Conservation (phyloP, 2,888 invertebrate species). For the Drosophila atripex region DNA sequence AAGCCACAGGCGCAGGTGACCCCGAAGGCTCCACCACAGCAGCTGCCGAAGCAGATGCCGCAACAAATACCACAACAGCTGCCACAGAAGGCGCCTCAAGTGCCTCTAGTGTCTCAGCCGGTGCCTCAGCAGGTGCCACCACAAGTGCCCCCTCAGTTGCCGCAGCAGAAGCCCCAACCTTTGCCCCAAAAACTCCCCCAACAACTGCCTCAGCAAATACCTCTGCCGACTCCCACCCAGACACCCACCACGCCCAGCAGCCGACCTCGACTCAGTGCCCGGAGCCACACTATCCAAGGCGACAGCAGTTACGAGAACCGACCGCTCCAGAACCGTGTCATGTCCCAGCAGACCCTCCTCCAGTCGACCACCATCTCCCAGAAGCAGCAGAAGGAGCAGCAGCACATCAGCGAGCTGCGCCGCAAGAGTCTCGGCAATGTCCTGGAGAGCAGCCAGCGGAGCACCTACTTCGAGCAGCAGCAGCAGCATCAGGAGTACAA, state of each 20-base stretch:
- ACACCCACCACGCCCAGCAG: background rate
- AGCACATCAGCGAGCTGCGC: constrained; percentile 63
- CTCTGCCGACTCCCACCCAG: background rate
- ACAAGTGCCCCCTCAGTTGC: background rate
- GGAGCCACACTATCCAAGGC: constrained; percentile 46
- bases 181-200: constrained; percentile 3
- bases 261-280: constrained; percentile 45
- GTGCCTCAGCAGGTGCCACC: background rate
- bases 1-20: constrained; percentile 50
- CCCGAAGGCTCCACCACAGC: background rate
- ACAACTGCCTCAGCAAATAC: background rate
- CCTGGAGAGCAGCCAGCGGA: constrained; percentile 48
- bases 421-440: constrained; percentile 81
- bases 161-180: background rate
- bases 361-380: constrained; percentile 20
- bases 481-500: constrained; percentile 66
- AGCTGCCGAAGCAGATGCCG: constrained; percentile 1
- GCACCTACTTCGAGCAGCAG: constrained; percentile 47
- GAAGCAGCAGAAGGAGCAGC: constrained; percentile 45
- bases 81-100: background rate
- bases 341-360: constrained; percentile 64
- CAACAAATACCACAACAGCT: constrained; percentile 1
- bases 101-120: background rate
- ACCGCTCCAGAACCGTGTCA: constrained; percentile 57
- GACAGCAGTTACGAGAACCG: constrained; percentile 34